phyloP scores from a whole-genome alignment of 2,797 vertebrate species.

The Microctenopoma steveboyesi region DNA sequence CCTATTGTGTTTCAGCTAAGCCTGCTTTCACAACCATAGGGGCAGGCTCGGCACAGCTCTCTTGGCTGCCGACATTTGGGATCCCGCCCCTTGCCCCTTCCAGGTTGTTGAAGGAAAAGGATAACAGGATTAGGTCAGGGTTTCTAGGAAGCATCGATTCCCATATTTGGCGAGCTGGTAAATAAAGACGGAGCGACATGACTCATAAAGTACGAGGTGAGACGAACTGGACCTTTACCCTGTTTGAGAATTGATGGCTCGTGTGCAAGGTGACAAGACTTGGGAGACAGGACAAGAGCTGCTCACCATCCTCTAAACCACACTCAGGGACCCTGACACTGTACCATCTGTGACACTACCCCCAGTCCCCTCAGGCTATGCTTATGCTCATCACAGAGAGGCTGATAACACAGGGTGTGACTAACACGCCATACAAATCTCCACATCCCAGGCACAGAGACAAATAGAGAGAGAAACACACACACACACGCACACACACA shows the following conservation, averaged over 20 bases:
- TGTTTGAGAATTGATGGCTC: constrained; percentile 61
- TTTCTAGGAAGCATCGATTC: constrained; percentile 87
- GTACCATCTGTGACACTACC: constrained; percentile 80
- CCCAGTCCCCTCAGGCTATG: constrained; percentile 77
- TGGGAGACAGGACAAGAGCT: constrained; percentile 53
- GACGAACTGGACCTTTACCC: constrained; percentile 62
- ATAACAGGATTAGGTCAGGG: constrained; percentile 94
- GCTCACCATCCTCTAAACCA: constrained; percentile 62
- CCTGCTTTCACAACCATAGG: constrained; percentile 89
- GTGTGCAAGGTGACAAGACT: constrained; percentile 56
- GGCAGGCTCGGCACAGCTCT: constrained; percentile 87
- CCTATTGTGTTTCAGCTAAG: constrained; percentile 95
- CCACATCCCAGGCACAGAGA: constrained; percentile 80
- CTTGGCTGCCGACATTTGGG: constrained; percentile 86
- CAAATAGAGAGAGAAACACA: constrained; percentile 56
- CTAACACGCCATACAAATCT: constrained; percentile 84
- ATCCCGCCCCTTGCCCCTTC: constrained; percentile 83
- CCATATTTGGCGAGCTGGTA: constrained; percentile 82
- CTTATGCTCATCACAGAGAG: constrained; percentile 85
- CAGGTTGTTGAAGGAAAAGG: constrained; percentile 89
- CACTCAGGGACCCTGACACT: constrained; percentile 75
- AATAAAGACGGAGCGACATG: constrained; percentile 72
- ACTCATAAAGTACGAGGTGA: constrained; percentile 57
- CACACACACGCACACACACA: constrained; percentile 44
- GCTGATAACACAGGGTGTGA: constrained; percentile 84